These are phyloP conservation scores for Notechis scutatus DNA, from an alignment of 2,113 vertebrate genomes.

Conservation along the genomic window DNA sequence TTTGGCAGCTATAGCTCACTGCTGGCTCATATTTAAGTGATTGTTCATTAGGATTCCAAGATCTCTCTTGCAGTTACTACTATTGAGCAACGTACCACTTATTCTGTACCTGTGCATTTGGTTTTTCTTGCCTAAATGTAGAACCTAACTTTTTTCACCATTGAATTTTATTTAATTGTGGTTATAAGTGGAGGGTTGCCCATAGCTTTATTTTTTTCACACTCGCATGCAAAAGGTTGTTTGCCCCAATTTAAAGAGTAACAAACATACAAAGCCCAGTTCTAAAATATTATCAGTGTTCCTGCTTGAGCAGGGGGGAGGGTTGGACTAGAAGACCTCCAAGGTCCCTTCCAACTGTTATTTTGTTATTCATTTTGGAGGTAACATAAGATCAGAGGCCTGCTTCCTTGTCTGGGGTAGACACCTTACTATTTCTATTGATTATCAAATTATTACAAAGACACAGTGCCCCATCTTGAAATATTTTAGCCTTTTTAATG, in stretches of 20 bases:
- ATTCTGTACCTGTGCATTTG: too few species aligned
- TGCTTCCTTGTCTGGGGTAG: background rate
- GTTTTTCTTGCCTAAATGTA: too few species aligned
- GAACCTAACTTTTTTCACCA: too few species aligned
- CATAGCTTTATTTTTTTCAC: background rate
- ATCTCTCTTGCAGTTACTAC: too few species aligned
- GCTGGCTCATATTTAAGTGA: too few species aligned
- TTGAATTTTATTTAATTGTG: background rate
- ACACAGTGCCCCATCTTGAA: too few species aligned
- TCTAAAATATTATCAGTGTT: background rate
- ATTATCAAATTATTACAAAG: background rate
- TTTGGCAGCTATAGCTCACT: too few species aligned
- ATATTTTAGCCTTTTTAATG: background rate
- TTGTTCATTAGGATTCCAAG: too few species aligned
- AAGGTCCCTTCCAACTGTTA: background rate
- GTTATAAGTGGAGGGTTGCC: background rate
- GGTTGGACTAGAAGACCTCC: background rate
- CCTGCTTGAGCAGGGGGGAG: background rate
- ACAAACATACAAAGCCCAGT: background rate
- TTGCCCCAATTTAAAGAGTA: background rate
- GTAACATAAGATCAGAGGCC: background rate
- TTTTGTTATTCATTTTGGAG: background rate
- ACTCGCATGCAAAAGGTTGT: background rate
- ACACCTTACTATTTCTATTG: background rate
- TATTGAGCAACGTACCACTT: too few species aligned